A percentile compares a stretch with the other conserved stretches of the same genome.
These are phyloP conservation scores for Gymnoscopelus microlampas DNA, from an alignment of 2,797 vertebrate genomes.

Conservation along the genomic window DNA sequence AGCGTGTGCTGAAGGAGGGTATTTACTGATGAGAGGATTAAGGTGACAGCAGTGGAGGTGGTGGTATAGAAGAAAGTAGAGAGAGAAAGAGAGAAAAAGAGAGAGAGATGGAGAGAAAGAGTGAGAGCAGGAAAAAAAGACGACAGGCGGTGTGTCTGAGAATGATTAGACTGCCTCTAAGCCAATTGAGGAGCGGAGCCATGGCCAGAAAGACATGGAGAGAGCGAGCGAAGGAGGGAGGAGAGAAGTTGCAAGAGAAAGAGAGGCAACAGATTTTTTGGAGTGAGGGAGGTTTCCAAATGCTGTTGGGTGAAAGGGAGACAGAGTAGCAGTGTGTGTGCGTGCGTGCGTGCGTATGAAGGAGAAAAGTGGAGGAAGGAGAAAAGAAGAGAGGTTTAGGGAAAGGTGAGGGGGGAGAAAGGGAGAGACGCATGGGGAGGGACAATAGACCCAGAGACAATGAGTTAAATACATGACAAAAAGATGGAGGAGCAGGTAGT, in stretches of 20 bases:
- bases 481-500: not conserved
- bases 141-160: conserved; percentile 75
- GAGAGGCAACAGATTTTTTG: not conserved
- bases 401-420: conserved; percentile 4
- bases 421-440: not conserved
- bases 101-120: conserved; percentile 33
- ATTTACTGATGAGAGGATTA: conserved; percentile 82
- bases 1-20: conserved; percentile 56
- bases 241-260: not conserved
- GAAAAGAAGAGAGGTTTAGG: conserved; percentile 13
- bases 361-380: conserved; percentile 6
- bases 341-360: too few relatives aligned
- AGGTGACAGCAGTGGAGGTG: conserved; percentile 48
- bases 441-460: too few relatives aligned
- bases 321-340: too few relatives aligned
- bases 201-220: conserved; percentile 67
- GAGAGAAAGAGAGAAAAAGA: conserved; percentile 41
- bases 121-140: conserved; percentile 54
- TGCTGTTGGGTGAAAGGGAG: too few relatives aligned
- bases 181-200: conserved; percentile 75
- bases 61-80: conserved; percentile 10
- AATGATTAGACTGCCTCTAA: conserved; percentile 80
- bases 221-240: conserved; percentile 22
- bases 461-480: too few relatives aligned
- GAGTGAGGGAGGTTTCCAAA: too few relatives aligned